A percentile compares a stretch with the other conserved stretches of the same genome.
These are phyloP conservation scores for Aphelenchoides fujianensis DNA, from an alignment of 1,140 invertebrate genomes.

Conservation along the genomic window DNA sequence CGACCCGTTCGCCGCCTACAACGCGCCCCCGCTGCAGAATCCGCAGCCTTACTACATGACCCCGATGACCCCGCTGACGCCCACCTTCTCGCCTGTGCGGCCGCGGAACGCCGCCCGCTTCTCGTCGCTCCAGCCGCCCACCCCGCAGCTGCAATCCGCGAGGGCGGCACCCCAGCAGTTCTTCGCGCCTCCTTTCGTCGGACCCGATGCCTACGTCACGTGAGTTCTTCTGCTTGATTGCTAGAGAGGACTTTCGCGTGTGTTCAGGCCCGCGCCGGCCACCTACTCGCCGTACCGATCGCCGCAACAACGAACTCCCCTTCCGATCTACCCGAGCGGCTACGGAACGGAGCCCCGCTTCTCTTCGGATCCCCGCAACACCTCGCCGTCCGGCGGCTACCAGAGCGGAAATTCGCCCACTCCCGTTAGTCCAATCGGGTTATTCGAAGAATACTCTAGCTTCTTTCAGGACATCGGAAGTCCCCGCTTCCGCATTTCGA, in stretches of 20 bases:
- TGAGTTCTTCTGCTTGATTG: too few species aligned
- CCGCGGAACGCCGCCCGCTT: background rate
- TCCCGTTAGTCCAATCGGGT: background rate
- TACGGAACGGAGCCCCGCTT: background rate
- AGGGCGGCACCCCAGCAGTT: background rate
- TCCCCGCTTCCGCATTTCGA: slow-evolving; percentile 15
- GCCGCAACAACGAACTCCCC: slow-evolving; percentile 5
- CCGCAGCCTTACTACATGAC: slow-evolving; percentile 8
- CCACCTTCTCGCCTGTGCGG: slow-evolving; percentile 1
- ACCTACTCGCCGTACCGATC: background rate
- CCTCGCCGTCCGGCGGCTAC: slow-evolving; percentile 20
- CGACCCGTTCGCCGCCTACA: background rate
- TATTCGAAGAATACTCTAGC: background rate
- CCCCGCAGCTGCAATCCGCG: background rate
- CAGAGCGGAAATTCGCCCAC: slow-evolving; percentile 2
- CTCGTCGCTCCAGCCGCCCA: background rate
- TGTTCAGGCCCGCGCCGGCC: background rate
- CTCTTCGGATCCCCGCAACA: slow-evolving; percentile 9
- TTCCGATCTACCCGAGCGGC: background rate
- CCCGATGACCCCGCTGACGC: background rate
- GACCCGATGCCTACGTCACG: background rate
- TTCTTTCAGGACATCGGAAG: slow-evolving; percentile 4
- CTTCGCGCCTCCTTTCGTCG: background rate
- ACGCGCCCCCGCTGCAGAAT: background rate
- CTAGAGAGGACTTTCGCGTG: background rate